Evolutionary conservation across 2,888 invertebrate species (phyloP).

Genomic region (Epirrita christyi): DNA sequence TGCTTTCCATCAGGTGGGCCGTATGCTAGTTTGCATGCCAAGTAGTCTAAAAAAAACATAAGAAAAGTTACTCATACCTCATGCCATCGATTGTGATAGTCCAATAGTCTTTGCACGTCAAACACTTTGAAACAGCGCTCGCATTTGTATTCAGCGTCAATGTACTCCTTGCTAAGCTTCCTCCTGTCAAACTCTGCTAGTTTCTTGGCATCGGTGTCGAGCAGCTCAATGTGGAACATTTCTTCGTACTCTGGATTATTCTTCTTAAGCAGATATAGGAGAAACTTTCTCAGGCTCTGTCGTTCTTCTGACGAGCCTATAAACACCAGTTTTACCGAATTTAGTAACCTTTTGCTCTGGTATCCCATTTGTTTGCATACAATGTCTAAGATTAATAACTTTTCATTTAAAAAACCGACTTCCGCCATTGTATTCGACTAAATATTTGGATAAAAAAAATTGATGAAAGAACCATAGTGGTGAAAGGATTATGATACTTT

Average conservation of each 20-base stretch:
- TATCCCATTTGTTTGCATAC: too few species aligned
- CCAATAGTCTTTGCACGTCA: constrained; percentile 18
- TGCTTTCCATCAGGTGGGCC: too few species aligned
- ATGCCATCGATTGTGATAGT: constrained; percentile 24
- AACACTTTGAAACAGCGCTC: constrained; percentile 16
- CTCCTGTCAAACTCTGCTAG: constrained; percentile 12
- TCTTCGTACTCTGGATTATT: constrained; percentile 22
- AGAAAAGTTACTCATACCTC: constrained; percentile 4
- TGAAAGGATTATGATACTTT: too few species aligned
- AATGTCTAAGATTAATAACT: too few species aligned
- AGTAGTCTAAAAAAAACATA: neutral
- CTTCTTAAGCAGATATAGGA: constrained; percentile 11
- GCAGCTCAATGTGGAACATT: constrained; percentile 9
- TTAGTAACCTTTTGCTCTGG: too few species aligned
- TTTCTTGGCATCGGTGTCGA: constrained; percentile 19
- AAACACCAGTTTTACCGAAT: too few species aligned
- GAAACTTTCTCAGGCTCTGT: constrained; percentile 9
- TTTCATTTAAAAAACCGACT: too few species aligned
- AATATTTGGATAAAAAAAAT: too few species aligned
- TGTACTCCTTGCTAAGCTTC: constrained; percentile 10
- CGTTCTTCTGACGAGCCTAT: constrained; percentile 15
- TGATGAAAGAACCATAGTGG: too few species aligned
- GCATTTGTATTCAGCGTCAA: constrained; percentile 16
- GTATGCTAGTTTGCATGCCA: neutral
- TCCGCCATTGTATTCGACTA: too few species aligned